phyloP scores from a whole-genome alignment of 2,113 vertebrate genomes.

The Promerops cafer region DNA sequence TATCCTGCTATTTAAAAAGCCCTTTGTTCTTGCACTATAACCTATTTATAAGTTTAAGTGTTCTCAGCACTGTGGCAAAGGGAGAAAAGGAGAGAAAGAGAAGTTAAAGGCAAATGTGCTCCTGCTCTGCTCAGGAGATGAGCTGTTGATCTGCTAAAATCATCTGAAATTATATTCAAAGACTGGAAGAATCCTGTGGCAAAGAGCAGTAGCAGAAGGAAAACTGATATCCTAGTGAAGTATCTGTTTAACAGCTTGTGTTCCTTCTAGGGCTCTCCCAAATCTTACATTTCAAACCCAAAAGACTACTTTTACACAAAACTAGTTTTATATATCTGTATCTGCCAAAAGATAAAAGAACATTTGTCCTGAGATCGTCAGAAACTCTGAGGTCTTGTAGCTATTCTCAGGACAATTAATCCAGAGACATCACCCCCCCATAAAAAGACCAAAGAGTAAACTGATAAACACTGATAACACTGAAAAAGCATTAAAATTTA shows the following conservation, averaged over 20 bases:
- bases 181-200: neutral
- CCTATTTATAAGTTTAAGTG: neutral
- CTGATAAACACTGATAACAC: neutral
- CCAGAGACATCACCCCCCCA: neutral
- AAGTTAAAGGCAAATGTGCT: neutral
- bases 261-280: neutral
- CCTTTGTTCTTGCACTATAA: neutral
- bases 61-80: neutral
- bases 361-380: neutral
- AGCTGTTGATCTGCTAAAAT: neutral
- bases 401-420: neutral
- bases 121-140: accelerated
- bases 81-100: neutral
- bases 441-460: neutral
- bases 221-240: neutral
- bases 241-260: neutral
- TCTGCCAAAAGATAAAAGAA: neutral
- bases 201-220: neutral
- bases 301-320: neutral
- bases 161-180: neutral
- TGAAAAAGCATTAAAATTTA: neutral
- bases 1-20: neutral
- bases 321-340: neutral
- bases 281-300: neutral
- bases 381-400: neutral